These are phyloP conservation scores for Tenthredo amoena DNA, from an alignment of 2,888 invertebrate species.

Conservation along the genomic window DNA sequence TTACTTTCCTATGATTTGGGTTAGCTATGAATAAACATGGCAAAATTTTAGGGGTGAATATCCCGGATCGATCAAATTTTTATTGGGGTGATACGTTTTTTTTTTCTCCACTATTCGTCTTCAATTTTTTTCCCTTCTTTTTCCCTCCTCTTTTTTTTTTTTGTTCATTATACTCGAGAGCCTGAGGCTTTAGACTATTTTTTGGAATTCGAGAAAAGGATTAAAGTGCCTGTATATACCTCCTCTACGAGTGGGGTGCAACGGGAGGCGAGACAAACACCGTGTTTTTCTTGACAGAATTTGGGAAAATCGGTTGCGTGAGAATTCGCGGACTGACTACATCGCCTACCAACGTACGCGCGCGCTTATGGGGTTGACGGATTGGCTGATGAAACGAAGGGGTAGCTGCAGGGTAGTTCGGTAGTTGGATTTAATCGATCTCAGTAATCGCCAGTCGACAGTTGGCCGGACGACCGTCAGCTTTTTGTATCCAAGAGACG, in stretches of 20 bases:
- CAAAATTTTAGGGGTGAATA: constrained; percentile 55
- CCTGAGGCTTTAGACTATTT: constrained; percentile 46
- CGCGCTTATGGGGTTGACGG: constrained; percentile 73
- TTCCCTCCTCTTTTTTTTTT: constrained; percentile 7
- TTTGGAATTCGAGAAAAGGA: constrained; percentile 64
- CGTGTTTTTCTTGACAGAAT: constrained; percentile 40
- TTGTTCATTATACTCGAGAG: constrained; percentile 36
- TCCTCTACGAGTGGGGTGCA: neutral
- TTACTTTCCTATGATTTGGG: constrained; percentile 53
- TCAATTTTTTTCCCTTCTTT: constrained; percentile 41
- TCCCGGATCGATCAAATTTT: constrained; percentile 50
- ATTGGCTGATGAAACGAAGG: constrained; percentile 77
- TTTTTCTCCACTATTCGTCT: constrained; percentile 45
- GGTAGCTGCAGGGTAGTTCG: constrained; percentile 62
- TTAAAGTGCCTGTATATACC: constrained; percentile 53
- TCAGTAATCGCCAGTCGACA: constrained; percentile 77
- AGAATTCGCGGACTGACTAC: constrained; percentile 36
- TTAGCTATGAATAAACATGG: constrained; percentile 55
- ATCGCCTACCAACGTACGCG: constrained; percentile 52
- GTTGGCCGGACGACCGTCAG: constrained; percentile 71
- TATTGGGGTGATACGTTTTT: constrained; percentile 52
- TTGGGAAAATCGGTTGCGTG: constrained; percentile 52
- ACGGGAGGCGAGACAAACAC: constrained; percentile 33
- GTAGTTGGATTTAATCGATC: constrained; percentile 77
- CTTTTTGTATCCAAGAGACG: constrained; percentile 77